Evolutionary conservation across 92 coral and sea anemone species (phyloP), one percentile per base, ranked within the genome.

Genomic region (Epizoanthus illoricatus): DNA sequence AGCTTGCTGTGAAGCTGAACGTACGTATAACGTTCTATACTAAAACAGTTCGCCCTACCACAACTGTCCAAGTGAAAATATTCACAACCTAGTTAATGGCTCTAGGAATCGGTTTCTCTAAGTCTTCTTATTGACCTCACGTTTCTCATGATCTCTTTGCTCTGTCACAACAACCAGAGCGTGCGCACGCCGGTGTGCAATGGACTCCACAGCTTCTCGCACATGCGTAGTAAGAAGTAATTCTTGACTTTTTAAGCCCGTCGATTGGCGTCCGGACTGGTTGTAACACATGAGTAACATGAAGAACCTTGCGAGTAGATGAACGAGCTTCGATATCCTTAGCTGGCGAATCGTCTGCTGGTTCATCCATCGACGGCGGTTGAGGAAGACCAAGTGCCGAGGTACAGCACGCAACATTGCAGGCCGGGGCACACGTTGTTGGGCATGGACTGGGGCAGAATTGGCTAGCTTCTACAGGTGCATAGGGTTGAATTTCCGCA

Each of bases 161-260:
- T 33, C 81, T 84, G 59, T 93, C 97, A 76, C 99, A 96, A 70
- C 99, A 96, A 18, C 97, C 98, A 17, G 98, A 91, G 9, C 99
- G 90, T 68, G 94, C 99, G 75, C 99, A 96, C 3, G 85, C 90
- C 1, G 99, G 99, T 10, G 94, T 91, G 85, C 99, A 96, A 84
- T 96, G 98, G 41, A 92, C 81, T 0, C 90, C 92, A 70, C 99
- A 96, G 74, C 92, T 86, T 8, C 87, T 61, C 58, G 98, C 91
- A 71, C 99, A 96, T 28, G 87, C 69, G 64, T 61, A 19, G 39
- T 88, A 74, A 55, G 65, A 84, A n/a, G 33, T 21, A 28, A 74
- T 74, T 15, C 65, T 23, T 20, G 59, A 61, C 40, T 63, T 78
- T 21, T 49, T 61, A 5, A 66, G 18, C 57, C 89, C 91, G 47